Conservation (phyloP, 2,888 invertebrate genomes). For the Dromius quadrimaculatus region DNA sequence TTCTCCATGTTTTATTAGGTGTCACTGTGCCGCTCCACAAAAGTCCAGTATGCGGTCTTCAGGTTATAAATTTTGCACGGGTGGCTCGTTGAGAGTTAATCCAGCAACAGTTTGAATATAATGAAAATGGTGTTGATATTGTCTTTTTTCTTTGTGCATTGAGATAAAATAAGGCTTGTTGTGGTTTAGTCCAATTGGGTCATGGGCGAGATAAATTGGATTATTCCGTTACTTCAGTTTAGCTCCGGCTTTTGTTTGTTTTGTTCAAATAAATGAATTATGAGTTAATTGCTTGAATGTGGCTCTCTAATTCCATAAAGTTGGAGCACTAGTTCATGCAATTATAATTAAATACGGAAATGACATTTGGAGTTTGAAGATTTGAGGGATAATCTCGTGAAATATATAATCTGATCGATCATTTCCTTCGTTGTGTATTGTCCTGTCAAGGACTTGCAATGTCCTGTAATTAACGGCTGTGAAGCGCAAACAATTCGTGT, state of each 20-base stretch:
- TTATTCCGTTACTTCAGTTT: constrained; percentile 8
- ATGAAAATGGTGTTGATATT: constrained; percentile 32
- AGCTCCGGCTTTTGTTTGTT: constrained; percentile 24
- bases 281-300: constrained; percentile 16
- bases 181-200: constrained; percentile 22
- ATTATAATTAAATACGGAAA: not conserved
- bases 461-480: constrained; percentile 44
- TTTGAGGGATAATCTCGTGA: no score
- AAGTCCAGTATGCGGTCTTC: constrained; percentile 16
- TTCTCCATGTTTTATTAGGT: not conserved
- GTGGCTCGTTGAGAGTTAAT: constrained; percentile 23
- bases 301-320: not conserved
- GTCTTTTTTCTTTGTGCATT: constrained; percentile 24
- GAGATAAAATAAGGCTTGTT: constrained; percentile 26
- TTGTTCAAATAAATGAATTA: constrained; percentile 23
- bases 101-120: constrained; percentile 42
- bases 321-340: not conserved
- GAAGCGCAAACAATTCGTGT: constrained; percentile 30
- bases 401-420: no score
- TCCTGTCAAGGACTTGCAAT: constrained; percentile 5
- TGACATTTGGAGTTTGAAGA: no score
- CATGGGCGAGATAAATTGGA: constrained; percentile 26
- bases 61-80: constrained; percentile 35
- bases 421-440: not conserved
- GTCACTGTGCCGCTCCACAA: not conserved